Evolutionary conservation across 2,797 vertebrate genomes (phyloP), one percentile per base, ranked within the genome.

Genomic region (Enteromius fasciolatus): DNA sequence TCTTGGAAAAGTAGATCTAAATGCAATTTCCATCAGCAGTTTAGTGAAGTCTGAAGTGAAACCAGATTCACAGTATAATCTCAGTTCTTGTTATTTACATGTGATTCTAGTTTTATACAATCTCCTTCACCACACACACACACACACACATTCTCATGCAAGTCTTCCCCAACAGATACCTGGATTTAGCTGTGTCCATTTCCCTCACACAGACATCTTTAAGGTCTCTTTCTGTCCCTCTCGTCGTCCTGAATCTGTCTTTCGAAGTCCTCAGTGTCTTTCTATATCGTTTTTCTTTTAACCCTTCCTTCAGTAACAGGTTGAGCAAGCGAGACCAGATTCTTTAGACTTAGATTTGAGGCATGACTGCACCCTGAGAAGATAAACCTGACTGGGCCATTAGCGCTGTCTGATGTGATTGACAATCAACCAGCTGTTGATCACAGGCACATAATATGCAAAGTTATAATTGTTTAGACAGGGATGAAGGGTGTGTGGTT

Each of bases 131-230:
- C 20, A 44, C 20, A 33, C 61, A 52, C 69, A 81, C 57, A 64
- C 25, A 69, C 48, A 20, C 78, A 57, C 44, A 50, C 11, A 5
- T 5, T 3, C 5, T 23, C 41, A 57, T 2, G 5, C 7, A 59
- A 36, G 6, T 10, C 23, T 31, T 2, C 4, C 61, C 7, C 14
- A 68, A 52, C 31, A 80, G 63, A 87, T 88, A 95, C 94, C 94
- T 94, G 91, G 46, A 82, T 85, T 91, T 91, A 69, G 52, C 69
- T 81, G 87, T 52, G 89, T 93, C 92, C 93, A 92, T 94, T 87
- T 89, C 89, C 90, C 89, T 93, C 87, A 91, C 82, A 64, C 85
- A 83, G 82, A 89, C 94, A 94, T 94, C 82, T 91, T 93, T 88
- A 79, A 7, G 20, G 76, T 90, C 91, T 91, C 87, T 91, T 28